Evolutionary conservation across 2,797 vertebrate genomes (phyloP).

Genomic region (Enteromius mattozi): DNA sequence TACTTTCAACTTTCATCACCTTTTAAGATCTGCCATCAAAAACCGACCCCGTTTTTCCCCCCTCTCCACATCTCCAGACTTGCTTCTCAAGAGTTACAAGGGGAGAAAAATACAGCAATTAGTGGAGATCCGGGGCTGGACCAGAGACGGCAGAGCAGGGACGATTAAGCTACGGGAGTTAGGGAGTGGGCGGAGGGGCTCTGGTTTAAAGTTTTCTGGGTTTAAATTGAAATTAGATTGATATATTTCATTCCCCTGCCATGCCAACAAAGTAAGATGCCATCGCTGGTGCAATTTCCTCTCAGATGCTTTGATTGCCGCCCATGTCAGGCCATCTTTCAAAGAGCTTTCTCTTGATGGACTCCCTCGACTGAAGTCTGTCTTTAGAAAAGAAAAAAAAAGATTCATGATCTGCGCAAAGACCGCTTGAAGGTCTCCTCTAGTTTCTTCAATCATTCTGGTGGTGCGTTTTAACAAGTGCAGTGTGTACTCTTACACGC

Average conservation of each 20-base stretch:
- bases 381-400: slow-evolving; percentile 8
- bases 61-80: background rate
- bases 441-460: slow-evolving; percentile 11
- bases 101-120: slow-evolving; percentile 54
- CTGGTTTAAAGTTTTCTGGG: slow-evolving; percentile 29
- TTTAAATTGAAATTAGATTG: slow-evolving; percentile 54
- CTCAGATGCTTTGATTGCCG: slow-evolving; percentile 35
- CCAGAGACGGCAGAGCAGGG: background rate
- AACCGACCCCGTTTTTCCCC: slow-evolving; percentile 20
- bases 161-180: background rate
- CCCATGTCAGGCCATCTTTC: slow-evolving; percentile 32
- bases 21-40: slow-evolving; percentile 53
- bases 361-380: slow-evolving; percentile 5
- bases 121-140: slow-evolving; percentile 14
- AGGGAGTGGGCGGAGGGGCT: background rate
- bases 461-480: background rate
- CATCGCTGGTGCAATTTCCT: slow-evolving; percentile 37
- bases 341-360: slow-evolving; percentile 13
- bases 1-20: slow-evolving; percentile 60
- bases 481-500: background rate
- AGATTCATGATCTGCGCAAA: background rate
- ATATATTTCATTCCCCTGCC: slow-evolving; percentile 52
- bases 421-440: background rate
- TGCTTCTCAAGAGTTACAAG: slow-evolving; percentile 29
- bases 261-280: slow-evolving; percentile 44